Evolutionary conservation across 1,140 invertebrate genomes (phyloP).

Genomic region (Hermatobates lingyangjiaoensis): DNA sequence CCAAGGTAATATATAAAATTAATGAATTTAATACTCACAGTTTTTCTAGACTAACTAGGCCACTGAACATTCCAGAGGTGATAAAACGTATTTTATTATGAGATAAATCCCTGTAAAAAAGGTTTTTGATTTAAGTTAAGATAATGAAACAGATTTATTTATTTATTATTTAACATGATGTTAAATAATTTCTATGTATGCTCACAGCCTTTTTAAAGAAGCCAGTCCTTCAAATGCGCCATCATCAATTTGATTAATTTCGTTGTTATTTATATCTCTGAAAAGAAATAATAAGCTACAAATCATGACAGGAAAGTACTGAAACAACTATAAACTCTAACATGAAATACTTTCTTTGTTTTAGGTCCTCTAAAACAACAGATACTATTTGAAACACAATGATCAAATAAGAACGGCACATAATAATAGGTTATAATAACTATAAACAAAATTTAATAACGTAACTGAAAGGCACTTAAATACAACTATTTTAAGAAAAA

Average conservation of each 20-base stretch:
- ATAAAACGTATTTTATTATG: constrained; percentile 15
- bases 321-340: too few relatives aligned
- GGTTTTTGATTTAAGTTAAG: too few relatives aligned
- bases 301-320: too few relatives aligned
- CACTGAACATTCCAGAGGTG: constrained; percentile 13
- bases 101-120: constrained; percentile 17
- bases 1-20: constrained; percentile 39
- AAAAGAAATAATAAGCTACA: constrained; percentile 9
- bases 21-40: constrained; percentile 38
- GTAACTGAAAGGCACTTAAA: too few relatives aligned
- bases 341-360: neutral
- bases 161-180: constrained; percentile 1
- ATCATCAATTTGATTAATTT: constrained; percentile 15
- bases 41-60: constrained; percentile 32
- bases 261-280: constrained; percentile 16
- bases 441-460: too few relatives aligned
- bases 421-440: constrained; percentile 1
- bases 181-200: neutral
- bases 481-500: too few relatives aligned
- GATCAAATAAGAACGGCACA: neutral
- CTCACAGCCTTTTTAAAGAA: constrained; percentile 16
- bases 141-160: constrained; percentile 3
- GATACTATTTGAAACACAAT: neutral
- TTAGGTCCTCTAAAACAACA: neutral
- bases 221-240: constrained; percentile 14